Conservation (phyloP, 2,797 vertebrate species). For the Rhynchonycteris naso region DNA sequence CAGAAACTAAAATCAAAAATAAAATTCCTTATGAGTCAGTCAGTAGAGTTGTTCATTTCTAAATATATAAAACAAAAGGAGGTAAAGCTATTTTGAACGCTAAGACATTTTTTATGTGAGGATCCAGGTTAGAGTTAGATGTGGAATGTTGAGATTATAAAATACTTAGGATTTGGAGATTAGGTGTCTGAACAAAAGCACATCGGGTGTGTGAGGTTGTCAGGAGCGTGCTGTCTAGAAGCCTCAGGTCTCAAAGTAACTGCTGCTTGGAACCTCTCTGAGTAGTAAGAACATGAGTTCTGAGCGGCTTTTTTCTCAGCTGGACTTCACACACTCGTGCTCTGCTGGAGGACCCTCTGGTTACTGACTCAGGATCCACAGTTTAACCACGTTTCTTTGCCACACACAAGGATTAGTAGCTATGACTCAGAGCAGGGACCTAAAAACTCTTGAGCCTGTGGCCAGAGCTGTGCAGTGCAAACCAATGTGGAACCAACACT, state of each 20-base stretch:
- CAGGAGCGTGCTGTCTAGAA: background rate
- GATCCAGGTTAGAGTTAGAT: background rate
- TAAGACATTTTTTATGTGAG: background rate
- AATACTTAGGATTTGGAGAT: background rate
- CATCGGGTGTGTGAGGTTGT: background rate
- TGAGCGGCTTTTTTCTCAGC: background rate
- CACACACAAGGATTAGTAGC: background rate
- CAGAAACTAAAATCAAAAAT: background rate
- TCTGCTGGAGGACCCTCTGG: background rate
- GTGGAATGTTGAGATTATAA: background rate
- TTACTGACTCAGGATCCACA: background rate
- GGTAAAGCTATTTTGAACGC: background rate
- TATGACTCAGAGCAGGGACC: background rate
- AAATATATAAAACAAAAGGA: background rate
- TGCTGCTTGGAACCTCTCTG: background rate
- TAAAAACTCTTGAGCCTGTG: background rate
- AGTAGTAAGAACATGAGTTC: background rate
- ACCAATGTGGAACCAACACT: background rate
- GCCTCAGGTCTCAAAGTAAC: background rate
- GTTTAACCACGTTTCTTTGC: background rate
- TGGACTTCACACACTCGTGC: background rate
- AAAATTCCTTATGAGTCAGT: background rate
- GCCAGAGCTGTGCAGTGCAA: fast-evolving
- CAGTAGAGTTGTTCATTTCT: background rate
- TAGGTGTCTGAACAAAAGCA: background rate